Percentiles rank a stretch among this genome's conserved stretches.
These are phyloP conservation scores for Ommatoiulus sabulosus DNA, from an alignment of 2,888 invertebrate species.

Conservation along the genomic window DNA sequence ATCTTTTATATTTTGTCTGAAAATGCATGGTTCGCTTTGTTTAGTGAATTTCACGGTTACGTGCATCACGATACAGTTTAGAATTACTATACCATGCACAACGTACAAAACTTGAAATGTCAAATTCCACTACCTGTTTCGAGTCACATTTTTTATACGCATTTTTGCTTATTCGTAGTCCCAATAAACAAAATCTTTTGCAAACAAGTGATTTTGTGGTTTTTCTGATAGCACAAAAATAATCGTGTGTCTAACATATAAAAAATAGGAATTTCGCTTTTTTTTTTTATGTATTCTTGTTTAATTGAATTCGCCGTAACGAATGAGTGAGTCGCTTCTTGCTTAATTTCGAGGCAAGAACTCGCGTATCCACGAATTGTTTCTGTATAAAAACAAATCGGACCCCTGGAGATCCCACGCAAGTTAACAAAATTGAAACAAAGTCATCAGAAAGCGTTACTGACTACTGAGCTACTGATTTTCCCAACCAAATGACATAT, in stretches of 20 bases:
- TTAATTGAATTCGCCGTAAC: not conserved
- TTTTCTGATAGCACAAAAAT: not conserved
- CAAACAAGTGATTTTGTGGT: not conserved
- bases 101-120: not conserved
- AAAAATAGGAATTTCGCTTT: not conserved
- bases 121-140: not conserved
- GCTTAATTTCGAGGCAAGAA: not conserved
- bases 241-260: not conserved
- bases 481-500: constrained; percentile 2
- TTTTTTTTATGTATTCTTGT: not conserved
- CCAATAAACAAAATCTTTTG: not conserved
- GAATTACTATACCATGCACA: not conserved
- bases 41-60: too few species aligned
- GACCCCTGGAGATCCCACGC: constrained; percentile 6
- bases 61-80: not conserved
- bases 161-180: not conserved
- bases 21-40: too few species aligned
- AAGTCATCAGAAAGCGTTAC: not conserved
- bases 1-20: too few species aligned
- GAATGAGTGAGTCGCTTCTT: not conserved
- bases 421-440: constrained; percentile 6
- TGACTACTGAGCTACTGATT: not conserved
- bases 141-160: not conserved
- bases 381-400: not conserved
- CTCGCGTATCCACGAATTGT: not conserved